phyloP scores from a whole-genome alignment of 2,113 vertebrate species.

The Gymnobelideus leadbeateri region DNA sequence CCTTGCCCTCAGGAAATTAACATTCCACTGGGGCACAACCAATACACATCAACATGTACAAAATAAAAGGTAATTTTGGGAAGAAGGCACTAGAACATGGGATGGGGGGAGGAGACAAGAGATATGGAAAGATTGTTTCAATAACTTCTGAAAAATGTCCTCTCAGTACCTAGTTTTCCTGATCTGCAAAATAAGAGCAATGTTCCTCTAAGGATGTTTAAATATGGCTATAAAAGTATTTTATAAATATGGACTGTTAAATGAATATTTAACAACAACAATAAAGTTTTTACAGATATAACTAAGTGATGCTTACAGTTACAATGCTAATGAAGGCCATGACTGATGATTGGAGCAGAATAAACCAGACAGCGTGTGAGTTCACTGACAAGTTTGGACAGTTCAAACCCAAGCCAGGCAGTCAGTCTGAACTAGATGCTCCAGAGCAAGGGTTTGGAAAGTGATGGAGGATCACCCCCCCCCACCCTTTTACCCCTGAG shows the following conservation, averaged over 20 bases:
- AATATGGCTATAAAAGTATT: slow-evolving; percentile 37
- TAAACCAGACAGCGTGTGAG: not conserved
- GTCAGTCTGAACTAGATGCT: not conserved
- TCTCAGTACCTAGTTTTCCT: not conserved
- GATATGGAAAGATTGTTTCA: not conserved
- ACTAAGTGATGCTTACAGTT: not conserved
- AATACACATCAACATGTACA: not conserved
- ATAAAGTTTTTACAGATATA: not conserved
- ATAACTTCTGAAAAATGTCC: not conserved
- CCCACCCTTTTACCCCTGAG: too few relatives aligned
- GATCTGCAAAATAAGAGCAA: not conserved
- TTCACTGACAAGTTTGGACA: fast-evolving
- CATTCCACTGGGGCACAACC: not conserved
- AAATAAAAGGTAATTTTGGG: not conserved
- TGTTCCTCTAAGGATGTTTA: not conserved
- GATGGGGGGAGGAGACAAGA: too few relatives aligned
- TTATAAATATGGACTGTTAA: not conserved
- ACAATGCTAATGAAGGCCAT: not conserved
- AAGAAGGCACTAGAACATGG: not conserved
- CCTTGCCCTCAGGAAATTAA: not conserved
- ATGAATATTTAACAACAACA: slow-evolving; percentile 12
- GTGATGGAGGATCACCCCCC: not conserved
- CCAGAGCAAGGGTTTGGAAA: not conserved
- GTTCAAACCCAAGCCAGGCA: too few relatives aligned
- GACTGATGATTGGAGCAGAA: not conserved